Percentiles rank a stretch among this genome's conserved stretches.
Conservation (phyloP, 2,113 vertebrate species). For the Passer montanus region DNA sequence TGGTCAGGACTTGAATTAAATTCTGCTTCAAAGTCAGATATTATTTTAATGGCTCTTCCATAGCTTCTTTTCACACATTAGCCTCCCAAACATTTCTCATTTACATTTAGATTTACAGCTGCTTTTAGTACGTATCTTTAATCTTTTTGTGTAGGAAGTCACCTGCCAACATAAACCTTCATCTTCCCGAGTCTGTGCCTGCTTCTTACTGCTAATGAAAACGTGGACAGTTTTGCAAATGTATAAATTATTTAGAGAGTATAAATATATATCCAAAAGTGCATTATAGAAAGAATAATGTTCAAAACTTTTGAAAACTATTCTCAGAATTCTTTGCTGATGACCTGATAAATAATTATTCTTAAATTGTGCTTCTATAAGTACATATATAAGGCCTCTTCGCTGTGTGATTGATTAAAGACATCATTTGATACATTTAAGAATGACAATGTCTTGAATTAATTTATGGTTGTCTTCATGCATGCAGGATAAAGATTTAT, state of each 20-base stretch:
- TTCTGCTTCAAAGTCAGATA: slow-evolving; percentile 6
- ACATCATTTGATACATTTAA: neutral
- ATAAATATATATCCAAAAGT: neutral
- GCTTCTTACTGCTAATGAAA: neutral
- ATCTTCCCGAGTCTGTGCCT: neutral
- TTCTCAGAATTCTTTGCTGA: neutral
- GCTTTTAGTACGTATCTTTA: slow-evolving; percentile 33
- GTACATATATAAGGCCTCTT: neutral
- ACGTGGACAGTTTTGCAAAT: neutral
- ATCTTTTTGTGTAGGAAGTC: neutral
- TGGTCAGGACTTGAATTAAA: slow-evolving; percentile 2
- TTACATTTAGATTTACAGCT: slow-evolving; percentile 24
- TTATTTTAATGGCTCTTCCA: slow-evolving; percentile 15
- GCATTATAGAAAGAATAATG: neutral
- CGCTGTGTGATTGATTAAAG: neutral
- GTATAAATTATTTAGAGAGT: neutral
- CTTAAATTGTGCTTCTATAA: neutral
- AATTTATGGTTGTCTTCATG: neutral
- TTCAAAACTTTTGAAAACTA: neutral
- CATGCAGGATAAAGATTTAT: neutral
- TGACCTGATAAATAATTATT: neutral
- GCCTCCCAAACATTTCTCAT: neutral
- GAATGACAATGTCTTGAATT: neutral
- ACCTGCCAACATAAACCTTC: slow-evolving; percentile 40
- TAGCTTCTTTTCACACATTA: slow-evolving; percentile 1